Base-by-base conservation (phyloP, 2,888 invertebrate species). In the Pheosia gnoma region DNA sequence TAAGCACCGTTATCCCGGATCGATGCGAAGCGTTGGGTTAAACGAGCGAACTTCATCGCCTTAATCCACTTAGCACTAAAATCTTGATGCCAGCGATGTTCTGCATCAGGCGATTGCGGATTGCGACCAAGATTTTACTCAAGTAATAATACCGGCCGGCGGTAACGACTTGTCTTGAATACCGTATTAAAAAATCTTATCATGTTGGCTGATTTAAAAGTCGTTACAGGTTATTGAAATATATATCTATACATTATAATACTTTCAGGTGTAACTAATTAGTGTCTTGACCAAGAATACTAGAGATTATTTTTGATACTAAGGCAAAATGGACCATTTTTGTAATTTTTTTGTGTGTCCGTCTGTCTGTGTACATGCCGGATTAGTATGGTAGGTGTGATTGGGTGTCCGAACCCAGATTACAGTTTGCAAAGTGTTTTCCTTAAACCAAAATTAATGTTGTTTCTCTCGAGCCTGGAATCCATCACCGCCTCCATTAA, bases 381-480 rank as follows among this genome's bases (percentile, higher is more conserved):
- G 25, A 25, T 25, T 25, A 25, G 2, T 25, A 25, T 25, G 25
- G 0, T 25, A 25, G 25, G 25, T 25, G 25, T 25, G 25, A 25
- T 25, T 25, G 25, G 25, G 25, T 25, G 1, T 25, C 25, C 2
- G 25, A 25, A 25, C 0, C 25, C 25, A 25, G 25, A 25, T 25
- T 0, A 25, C 25, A 25, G 25, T 25, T 36, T 52, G 52, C n/a
- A 37, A 37, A 53, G 10, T 53, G 37, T 37, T 37, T 53, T 11
- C 3, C 53, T 10, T 3, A 11, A 37, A 11, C 10, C 7, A 45
- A 58, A 54, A 58, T 54, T 59, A 57, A 63, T 11, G 25, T 66
- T 49, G 54, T 47, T 58, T 58, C 47, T 57, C 57, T 47, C 7
- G 9, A 25, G 53, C 43, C 43, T 60, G 54, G 47, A 54, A 54